Evolutionary conservation across 2,888 invertebrate genomes (phyloP).

Genomic region (Baronia brevicornis): DNA sequence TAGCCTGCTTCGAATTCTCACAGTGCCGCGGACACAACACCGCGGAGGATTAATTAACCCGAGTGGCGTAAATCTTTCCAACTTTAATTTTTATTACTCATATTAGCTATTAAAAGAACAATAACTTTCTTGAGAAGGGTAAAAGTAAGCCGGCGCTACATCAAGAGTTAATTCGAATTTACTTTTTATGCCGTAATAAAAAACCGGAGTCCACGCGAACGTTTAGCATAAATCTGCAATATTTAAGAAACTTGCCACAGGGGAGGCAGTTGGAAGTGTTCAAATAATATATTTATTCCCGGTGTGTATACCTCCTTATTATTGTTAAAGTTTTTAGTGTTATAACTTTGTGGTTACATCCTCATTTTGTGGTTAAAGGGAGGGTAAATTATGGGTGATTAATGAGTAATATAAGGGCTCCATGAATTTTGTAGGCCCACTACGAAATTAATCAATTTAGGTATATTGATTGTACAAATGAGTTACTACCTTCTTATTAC

Average conservation of each 20-base stretch:
- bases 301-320: constrained; percentile 28
- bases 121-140: constrained; percentile 26
- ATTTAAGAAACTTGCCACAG: constrained; percentile 43
- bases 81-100: constrained; percentile 19
- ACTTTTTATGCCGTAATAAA: constrained; percentile 47
- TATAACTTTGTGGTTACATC: constrained; percentile 4
- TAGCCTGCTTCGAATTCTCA: no score
- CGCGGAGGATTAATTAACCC: constrained; percentile 4
- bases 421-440: no score
- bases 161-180: constrained; percentile 61
- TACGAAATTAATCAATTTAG: no score
- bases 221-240: constrained; percentile 65
- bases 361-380: constrained; percentile 23
- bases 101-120: constrained; percentile 23
- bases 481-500: no score
- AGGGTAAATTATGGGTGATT: constrained; percentile 10
- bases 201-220: constrained; percentile 31
- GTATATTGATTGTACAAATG: no score
- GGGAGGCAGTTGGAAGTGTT: constrained; percentile 28
- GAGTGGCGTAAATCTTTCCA: constrained; percentile 12
- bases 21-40: no score
- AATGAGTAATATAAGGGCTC: no score
- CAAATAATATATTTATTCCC: constrained; percentile 28
- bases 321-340: constrained; percentile 13
- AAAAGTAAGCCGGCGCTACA: constrained; percentile 34